Evolutionary conservation across 2,113 vertebrate genomes (phyloP), one percentile per base, ranked within the genome.

Genomic region (Pelusios castaneus): DNA sequence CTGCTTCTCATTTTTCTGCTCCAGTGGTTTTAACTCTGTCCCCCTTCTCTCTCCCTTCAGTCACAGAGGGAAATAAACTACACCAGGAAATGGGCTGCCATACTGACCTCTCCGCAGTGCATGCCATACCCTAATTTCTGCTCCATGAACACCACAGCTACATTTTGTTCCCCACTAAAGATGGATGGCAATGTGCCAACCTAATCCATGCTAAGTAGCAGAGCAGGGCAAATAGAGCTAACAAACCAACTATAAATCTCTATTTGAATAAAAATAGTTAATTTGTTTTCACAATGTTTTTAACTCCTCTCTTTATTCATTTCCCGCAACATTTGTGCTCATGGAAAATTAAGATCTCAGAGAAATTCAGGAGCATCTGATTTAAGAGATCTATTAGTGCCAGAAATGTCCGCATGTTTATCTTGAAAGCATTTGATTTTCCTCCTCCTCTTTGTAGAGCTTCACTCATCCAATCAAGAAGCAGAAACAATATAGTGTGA

Each of bases 41-140:
- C 17, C 16, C 13, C 16, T n/a, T 9, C 24, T 96, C 86, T 86
- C 95, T 95, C 95, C 94, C 95, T 91, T 84, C 93, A 93, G 94
- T 88, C 92, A 90, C 93, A 51, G 89, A 90, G 91, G 80, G 91
- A 97, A 97, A 93, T 85, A 95, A 90, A 84, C 90, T 95, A 82
- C 73, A 95, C 83, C 49, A 89, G 82, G 92, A 89, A 95, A 90
- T 73, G 14, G 82, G 25, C 77, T 93, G 86, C 56, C 82, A 91
- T 10, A 67, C 9, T 21, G n/a, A 38, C 12, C 12, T 31, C 29
- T 60, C 56, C 56, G 27, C 29, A 31, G 56, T 38, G 34, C 17
- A 67, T 21, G 63, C 17, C 31, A 67, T 21, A n/a, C 34, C 34
- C 34, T 85, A 52, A 60, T 91, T 91, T 87, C 63, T 93, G 93